Percentiles rank a stretch among this genome's conserved stretches.
phyloP scores from a whole-genome alignment of 1,140 invertebrate genomes.

The Spodoptera litura region DNA sequence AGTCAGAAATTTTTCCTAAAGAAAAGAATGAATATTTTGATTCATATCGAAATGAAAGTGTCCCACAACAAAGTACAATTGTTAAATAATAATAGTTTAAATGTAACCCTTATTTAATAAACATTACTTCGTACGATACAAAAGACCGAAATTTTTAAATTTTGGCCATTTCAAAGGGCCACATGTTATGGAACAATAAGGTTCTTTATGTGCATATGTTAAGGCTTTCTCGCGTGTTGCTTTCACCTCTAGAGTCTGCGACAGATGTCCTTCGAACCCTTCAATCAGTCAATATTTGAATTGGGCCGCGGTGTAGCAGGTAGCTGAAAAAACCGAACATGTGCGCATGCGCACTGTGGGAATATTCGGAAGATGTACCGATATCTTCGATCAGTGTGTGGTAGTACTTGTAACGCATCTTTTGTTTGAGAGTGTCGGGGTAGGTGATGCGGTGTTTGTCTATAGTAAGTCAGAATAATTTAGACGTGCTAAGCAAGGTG shows the following conservation, averaged over 20 bases:
- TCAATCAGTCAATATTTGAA: conserved; percentile 85
- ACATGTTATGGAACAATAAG: conserved; percentile 70
- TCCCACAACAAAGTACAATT: background rate
- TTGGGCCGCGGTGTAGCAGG: conserved; percentile 59
- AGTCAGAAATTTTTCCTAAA: background rate
- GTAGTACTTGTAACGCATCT: background rate
- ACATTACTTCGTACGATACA: conserved; percentile 4
- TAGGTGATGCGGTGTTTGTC: no score
- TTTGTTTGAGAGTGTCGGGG: background rate
- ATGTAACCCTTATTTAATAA: conserved; percentile 18
- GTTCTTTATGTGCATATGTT: conserved; percentile 69
- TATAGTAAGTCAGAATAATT: background rate
- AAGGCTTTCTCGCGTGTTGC: conserved; percentile 73
- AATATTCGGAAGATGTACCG: conserved; percentile 52
- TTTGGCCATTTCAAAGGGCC: conserved; percentile 48
- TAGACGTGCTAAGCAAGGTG: no score
- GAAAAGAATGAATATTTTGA: conserved; percentile 7
- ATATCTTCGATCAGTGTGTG: background rate
- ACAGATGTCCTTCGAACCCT: conserved; percentile 80
- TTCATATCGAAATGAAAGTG: conserved; percentile 2
- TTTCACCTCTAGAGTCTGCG: conserved; percentile 69
- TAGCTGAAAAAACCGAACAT: conserved; percentile 63
- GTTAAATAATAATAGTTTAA: background rate
- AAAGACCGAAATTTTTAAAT: background rate
- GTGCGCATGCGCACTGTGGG: conserved; percentile 60